These are phyloP conservation scores for Scaeva pyrastri DNA, from an alignment of 2,888 invertebrate species.

Conservation along the genomic window DNA sequence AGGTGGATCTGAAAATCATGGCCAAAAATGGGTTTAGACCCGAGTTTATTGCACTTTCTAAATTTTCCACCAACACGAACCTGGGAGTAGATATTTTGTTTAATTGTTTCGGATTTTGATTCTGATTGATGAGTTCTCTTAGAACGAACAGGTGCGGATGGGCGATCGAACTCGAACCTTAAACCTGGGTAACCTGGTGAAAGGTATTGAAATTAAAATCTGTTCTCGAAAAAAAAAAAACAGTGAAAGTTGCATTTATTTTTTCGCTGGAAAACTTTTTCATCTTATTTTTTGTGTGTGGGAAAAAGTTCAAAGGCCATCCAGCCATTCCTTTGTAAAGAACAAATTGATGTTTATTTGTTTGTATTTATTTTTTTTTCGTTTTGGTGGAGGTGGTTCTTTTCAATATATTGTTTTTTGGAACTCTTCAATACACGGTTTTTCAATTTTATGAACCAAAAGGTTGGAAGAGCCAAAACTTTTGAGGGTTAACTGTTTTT, in stretches of 20 bases:
- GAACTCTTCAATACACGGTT: neutral
- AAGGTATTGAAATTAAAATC: neutral
- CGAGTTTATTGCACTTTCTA: neutral
- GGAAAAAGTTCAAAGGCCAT: neutral
- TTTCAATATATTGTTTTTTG: neutral
- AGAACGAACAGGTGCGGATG: neutral
- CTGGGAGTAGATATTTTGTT: neutral
- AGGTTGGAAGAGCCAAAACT: neutral
- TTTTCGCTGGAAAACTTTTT: neutral
- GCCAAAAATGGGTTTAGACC: neutral
- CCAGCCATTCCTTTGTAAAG: neutral
- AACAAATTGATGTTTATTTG: neutral
- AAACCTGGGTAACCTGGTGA: no score
- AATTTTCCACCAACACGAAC: neutral
- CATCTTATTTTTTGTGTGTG: neutral
- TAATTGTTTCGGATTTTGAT: neutral
- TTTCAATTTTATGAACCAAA: neutral
- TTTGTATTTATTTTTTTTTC: neutral
- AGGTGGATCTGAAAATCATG: neutral
- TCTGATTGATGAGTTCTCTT: neutral
- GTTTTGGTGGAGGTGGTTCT: neutral
- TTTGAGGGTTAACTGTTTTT: neutral
- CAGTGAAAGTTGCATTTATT: neutral
- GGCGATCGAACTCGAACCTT: neutral
- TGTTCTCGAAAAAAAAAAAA: neutral